A percentile compares a stretch with the other conserved stretches of the same genome.
phyloP scores from a whole-genome alignment of 2,797 vertebrate genomes.

The Cuculus canorus region DNA sequence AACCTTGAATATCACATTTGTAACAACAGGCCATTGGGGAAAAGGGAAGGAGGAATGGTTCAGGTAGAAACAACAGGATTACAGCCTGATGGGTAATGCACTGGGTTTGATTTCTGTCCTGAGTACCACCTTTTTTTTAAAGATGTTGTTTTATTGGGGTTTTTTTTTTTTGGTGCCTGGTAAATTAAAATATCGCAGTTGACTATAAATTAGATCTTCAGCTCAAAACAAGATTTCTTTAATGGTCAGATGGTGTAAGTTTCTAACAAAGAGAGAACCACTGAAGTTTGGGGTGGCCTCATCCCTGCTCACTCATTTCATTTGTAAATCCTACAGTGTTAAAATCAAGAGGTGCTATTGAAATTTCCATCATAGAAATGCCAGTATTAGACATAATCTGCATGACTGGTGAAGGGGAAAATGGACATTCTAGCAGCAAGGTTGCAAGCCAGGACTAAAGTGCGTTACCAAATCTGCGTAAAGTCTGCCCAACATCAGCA shows the following conservation, averaged over 20 bases:
- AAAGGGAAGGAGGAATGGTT: not conserved
- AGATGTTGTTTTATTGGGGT: not conserved
- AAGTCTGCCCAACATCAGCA: not conserved
- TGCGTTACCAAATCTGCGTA: not conserved
- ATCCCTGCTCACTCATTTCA: not conserved
- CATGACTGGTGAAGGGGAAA: not conserved
- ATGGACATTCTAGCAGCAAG: not conserved
- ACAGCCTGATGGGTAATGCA: not conserved
- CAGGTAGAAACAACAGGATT: not conserved
- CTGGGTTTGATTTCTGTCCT: not conserved
- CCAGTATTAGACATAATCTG: not conserved
- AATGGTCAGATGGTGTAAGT: not conserved
- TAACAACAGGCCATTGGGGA: not conserved
- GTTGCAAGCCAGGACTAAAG: not conserved
- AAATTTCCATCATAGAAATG: not conserved
- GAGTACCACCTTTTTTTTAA: not conserved
- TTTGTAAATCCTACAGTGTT: not conserved
- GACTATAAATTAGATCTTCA: not conserved
- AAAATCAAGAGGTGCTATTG: not conserved
- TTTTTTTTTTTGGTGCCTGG: not conserved
- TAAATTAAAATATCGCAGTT: not conserved
- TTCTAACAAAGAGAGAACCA: not conserved
- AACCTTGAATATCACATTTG: not conserved
- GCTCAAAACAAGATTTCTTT: not conserved
- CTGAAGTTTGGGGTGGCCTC: not conserved